These are phyloP conservation scores for Sporophila hypoxantha DNA, from an alignment of 2,113 vertebrate species.

Conservation along the genomic window DNA sequence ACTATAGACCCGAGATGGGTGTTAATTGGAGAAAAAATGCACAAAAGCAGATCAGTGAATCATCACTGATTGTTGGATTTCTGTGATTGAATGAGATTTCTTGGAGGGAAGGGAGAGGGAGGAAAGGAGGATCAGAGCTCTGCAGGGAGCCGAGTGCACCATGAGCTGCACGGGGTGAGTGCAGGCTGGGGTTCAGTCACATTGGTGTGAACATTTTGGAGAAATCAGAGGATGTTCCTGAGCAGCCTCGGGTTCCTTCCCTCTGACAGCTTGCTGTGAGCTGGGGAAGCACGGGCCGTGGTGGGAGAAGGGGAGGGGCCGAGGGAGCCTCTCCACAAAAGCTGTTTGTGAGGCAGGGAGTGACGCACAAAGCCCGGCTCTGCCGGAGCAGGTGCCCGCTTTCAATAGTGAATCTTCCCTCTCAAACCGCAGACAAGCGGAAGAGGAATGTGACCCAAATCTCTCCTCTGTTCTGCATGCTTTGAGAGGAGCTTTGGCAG, in stretches of 20 bases:
- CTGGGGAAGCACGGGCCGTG: neutral
- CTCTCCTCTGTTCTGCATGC: neutral
- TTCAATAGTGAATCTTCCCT: slow-evolving; percentile 17
- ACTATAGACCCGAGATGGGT: accelerated
- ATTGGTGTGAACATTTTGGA: neutral
- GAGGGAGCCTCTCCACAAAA: neutral
- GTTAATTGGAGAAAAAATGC: neutral
- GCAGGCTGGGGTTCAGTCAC: neutral
- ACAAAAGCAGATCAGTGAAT: slow-evolving; percentile 8
- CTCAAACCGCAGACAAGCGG: neutral
- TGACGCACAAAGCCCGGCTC: neutral
- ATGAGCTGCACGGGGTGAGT: neutral
- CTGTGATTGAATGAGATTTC: neutral
- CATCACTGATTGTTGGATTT: neutral
- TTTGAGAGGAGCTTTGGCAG: neutral
- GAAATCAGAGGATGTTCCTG: neutral
- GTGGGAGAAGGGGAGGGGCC: slow-evolving; percentile 2
- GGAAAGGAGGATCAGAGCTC: neutral
- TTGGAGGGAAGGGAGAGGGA: neutral
- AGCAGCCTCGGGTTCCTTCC: neutral
- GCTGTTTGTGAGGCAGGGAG: neutral
- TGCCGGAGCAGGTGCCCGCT: slow-evolving; percentile 27
- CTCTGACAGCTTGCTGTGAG: neutral
- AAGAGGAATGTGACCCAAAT: slow-evolving; percentile 30
- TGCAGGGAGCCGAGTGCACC: neutral